Base-by-base conservation (phyloP, 2,888 invertebrate species). In the Baccha elongata region DNA sequence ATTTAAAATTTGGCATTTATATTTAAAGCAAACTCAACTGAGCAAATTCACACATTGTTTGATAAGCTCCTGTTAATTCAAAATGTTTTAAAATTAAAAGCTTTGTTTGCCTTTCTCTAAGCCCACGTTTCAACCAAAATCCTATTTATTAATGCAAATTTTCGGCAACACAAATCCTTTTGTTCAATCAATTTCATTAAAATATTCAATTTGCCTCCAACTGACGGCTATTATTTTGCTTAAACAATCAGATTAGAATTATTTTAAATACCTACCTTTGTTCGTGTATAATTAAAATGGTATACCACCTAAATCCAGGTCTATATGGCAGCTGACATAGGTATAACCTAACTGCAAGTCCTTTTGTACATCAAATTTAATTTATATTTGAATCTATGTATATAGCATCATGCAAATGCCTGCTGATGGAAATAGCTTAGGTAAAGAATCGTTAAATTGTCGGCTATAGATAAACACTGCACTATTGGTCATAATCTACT, bases 111-210 rank as follows among this genome's bases (percentile, higher is more conserved):
- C 26, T n/a, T 46, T n/a, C 1, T 4, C 21, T 7, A n/a, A 13
- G 21, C 13, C 4, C 3, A 26, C 11, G 1, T 50, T 29, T 17
- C 29, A 50, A 4, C 29, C n/a, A n/a, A 7, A 50, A 50, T 29
- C 1, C 11, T 15, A 5, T 29, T 50, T 29, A 29, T 15, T 48
- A 23, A 48, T 13, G 32, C 17, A 52, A 52, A 52, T 52, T 15
- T 15, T 29, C 6, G 11, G 6, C 4, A 26, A 26, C 10, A 26
- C 2, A 40, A 58, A 58, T 19, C n/a, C 40, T 11, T 58, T 58
- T 58, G 58, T 58, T 40, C 40, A 37, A 37, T 40, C 40, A 40
- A 26, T 40, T 58, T 58, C 13, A 40, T 58, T 58, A 40, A 58
- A 58, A 40, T 40, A 58, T 58, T 58, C 3, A 53, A 53, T 35